Base-by-base conservation (phyloP, 2,888 invertebrate species). In the Aplocera efformata region DNA sequence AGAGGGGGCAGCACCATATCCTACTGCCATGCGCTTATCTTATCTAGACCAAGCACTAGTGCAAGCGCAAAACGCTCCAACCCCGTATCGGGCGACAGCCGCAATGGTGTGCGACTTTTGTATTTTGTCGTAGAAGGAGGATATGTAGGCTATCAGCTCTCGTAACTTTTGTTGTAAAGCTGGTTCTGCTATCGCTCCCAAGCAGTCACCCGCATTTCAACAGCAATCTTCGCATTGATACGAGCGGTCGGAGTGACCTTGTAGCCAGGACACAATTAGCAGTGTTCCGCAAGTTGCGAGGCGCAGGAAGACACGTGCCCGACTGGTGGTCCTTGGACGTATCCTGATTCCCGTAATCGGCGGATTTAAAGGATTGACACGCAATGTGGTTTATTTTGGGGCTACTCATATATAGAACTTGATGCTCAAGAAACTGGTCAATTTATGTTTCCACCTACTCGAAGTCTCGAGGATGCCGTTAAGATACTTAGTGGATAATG, bases 191-290 rank as follows among this genome's bases (percentile, higher is more conserved):
- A 25, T 37, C 70, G 27, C 42, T 77, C 60, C 63, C 6, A 29
- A n/a, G 32, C 54, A 44, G 46, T 53, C 64, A 69, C 78, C 79
- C 77, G 76, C 69, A 80, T 73, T 63, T 70, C 48, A 69, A 63
- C 63, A 51, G 70, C 81, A 85, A 85, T 84, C 78, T 80, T 77
- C 79, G 70, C 68, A 80, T 78, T 81, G 76, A 71, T 75, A 71
- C 61, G 13, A 77, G 66, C 65, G 59, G 63, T 60, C 57, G 60
- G 37, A 34, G 50, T 60, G 77, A 79, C 85, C 85, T 84, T 82
- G 79, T 36, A 49, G 51, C 60, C 62, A 54, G 64, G 75, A 80
- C 75, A 71, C 79, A 74, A 79, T 79, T 77, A 78, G 56, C 65
- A 61, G 51, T 53, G 66, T 73, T 75, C 75, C 71, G 75, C 50